A percentile compares a stretch with the other conserved stretches of the same genome.
Conservation (phyloP, 1,140 invertebrate species). For the Lasioglossum albipes region DNA sequence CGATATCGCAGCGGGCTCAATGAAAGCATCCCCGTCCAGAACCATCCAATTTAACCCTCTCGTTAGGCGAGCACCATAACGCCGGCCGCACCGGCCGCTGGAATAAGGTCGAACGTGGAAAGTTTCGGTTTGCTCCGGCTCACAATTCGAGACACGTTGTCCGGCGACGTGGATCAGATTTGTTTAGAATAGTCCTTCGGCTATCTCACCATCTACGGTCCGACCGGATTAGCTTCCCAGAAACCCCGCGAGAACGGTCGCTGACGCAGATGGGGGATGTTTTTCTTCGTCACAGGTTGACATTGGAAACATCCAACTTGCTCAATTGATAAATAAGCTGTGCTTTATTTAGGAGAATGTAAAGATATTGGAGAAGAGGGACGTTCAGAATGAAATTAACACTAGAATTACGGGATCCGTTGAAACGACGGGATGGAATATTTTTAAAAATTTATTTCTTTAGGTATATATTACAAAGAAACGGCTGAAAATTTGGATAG, state of each 20-base stretch:
- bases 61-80: not conserved
- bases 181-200: slow-evolving; percentile 5
- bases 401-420: too few species aligned
- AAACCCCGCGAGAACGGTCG: too few species aligned
- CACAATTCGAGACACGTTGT: slow-evolving; percentile 5
- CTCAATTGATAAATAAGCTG: too few species aligned
- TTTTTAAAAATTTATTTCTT: too few species aligned
- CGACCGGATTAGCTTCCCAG: not conserved
- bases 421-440: too few species aligned
- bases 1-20: slow-evolving; percentile 29
- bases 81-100: not conserved
- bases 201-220: not conserved
- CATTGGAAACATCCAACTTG: too few species aligned
- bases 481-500: too few species aligned
- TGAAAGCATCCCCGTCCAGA: slow-evolving; percentile 15
- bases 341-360: too few species aligned
- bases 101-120: not conserved
- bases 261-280: not conserved
- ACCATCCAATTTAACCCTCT: slow-evolving; percentile 9
- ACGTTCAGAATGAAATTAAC: too few species aligned
- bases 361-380: too few species aligned
- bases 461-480: too few species aligned
- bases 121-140: slow-evolving; percentile 4
- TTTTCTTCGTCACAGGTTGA: too few species aligned
- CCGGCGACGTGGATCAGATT: slow-evolving; percentile 17